Percentiles rank a stretch among this genome's conserved stretches.
Conservation (phyloP, 2,797 vertebrate species). For the Pteronotus mesoamericanus region DNA sequence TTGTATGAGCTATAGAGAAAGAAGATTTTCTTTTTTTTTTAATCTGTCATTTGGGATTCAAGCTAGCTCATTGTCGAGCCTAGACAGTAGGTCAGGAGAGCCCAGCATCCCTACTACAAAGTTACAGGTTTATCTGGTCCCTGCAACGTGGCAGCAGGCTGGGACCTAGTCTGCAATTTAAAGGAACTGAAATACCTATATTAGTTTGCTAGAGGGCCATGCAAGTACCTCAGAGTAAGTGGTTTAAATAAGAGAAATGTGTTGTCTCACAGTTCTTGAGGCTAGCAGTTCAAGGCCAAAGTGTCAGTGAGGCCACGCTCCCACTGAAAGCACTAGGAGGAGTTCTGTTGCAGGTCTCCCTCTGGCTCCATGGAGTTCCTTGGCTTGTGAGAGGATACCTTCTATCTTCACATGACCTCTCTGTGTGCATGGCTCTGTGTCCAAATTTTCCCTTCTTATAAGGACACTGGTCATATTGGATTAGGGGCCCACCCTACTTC, state of each 20-base stretch:
- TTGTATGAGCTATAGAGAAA: not conserved
- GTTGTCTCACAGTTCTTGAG: not conserved
- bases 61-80: not conserved
- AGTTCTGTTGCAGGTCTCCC: not conserved
- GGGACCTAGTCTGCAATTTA: not conserved
- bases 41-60: not conserved
- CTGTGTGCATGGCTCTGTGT: not conserved
- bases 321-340: not conserved
- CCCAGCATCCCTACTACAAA: not conserved
- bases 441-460: not conserved
- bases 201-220: not conserved
- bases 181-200: not conserved
- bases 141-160: not conserved
- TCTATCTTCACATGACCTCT: not conserved
- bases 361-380: not conserved
- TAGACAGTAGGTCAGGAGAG: not conserved
- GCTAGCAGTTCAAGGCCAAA: not conserved
- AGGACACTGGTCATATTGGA: not conserved
- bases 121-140: not conserved
- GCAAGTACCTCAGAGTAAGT: not conserved
- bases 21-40: not conserved
- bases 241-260: not conserved
- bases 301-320: not conserved
- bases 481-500: not conserved
- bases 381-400: not conserved